Conservation (phyloP, 1,140 invertebrate species). For the Aplysia californica region DNA sequence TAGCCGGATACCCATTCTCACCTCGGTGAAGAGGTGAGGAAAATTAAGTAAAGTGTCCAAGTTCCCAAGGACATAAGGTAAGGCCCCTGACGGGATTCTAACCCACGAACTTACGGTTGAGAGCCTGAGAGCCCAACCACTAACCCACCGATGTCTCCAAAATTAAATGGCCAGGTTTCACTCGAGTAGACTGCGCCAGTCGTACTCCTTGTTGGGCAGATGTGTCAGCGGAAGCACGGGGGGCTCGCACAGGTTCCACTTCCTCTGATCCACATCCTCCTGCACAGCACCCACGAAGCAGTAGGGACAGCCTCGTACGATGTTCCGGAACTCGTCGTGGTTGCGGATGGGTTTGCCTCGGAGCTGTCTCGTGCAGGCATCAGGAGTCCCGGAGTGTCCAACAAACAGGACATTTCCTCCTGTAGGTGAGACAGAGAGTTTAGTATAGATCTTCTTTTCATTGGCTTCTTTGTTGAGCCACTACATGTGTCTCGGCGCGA, state of each 20-base stretch:
- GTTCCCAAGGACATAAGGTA: too few relatives aligned
- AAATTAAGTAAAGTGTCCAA: too few relatives aligned
- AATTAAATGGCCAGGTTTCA: too few relatives aligned
- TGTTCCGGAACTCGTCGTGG: constrained; percentile 75
- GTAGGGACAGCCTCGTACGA: constrained; percentile 79
- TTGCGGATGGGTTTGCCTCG: constrained; percentile 75
- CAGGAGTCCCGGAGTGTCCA: constrained; percentile 87
- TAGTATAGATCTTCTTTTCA: too few relatives aligned
- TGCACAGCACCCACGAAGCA: constrained; percentile 77
- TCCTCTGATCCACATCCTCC: constrained; percentile 52
- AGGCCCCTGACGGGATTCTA: too few relatives aligned
- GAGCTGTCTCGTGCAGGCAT: constrained; percentile 83
- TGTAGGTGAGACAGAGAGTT: constrained; percentile 46
- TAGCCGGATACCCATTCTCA: too few relatives aligned
- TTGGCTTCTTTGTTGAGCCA: neutral
- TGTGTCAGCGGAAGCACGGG: constrained; percentile 79
- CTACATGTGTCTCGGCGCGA: too few relatives aligned
- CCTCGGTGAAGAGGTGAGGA: too few relatives aligned
- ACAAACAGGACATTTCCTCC: constrained; percentile 85
- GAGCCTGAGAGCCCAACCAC: too few relatives aligned
- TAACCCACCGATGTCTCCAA: too few relatives aligned
- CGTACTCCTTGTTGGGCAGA: constrained; percentile 26
- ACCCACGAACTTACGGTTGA: too few relatives aligned
- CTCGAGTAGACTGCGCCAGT: too few relatives aligned
- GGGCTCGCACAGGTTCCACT: constrained; percentile 79